Percentiles rank a stretch among this genome's conserved stretches.
Evolutionary conservation across 2,888 invertebrate species (phyloP).

Genomic region (Bellardia pandia): DNA sequence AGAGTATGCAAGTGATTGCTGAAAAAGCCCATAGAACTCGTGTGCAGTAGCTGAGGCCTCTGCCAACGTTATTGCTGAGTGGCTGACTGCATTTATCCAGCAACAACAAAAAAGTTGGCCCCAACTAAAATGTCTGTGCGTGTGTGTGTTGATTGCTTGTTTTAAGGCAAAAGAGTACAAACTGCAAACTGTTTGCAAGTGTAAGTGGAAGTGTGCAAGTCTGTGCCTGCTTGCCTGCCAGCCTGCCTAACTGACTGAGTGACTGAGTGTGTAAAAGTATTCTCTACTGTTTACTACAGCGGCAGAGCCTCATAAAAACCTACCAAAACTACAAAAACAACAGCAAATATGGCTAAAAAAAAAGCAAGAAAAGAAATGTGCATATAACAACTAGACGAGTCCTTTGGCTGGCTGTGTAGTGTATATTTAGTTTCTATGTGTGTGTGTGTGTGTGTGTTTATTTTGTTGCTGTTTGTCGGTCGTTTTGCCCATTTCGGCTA

Average conservation of each 20-base stretch:
- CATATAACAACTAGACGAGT: slow-evolving; percentile 68
- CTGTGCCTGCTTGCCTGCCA: not conserved
- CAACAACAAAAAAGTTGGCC: slow-evolving; percentile 40
- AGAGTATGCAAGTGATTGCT: slow-evolving; percentile 20
- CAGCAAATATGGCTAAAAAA: slow-evolving; percentile 22
- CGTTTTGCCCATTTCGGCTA: slow-evolving; percentile 50
- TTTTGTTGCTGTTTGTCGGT: slow-evolving; percentile 58
- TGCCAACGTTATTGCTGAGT: slow-evolving; percentile 16
- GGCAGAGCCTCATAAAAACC: slow-evolving; percentile 67
- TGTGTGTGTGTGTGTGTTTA: slow-evolving; percentile 27
- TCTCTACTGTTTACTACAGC: slow-evolving; percentile 68
- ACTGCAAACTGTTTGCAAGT: slow-evolving; percentile 42
- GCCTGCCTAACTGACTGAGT: slow-evolving; percentile 10
- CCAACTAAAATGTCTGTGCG: slow-evolving; percentile 37
- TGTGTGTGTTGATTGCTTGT: slow-evolving; percentile 25
- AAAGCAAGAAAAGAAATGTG: slow-evolving; percentile 50
- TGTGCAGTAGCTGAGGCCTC: slow-evolving; percentile 57
- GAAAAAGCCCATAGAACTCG: slow-evolving; percentile 53
- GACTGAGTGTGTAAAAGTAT: slow-evolving; percentile 30
- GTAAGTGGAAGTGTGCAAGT: no score
- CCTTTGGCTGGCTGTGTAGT: slow-evolving; percentile 41
- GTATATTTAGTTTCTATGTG: not conserved
- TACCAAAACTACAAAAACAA: slow-evolving; percentile 55
- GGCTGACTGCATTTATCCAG: slow-evolving; percentile 47
- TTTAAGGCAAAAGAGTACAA: slow-evolving; percentile 53